These are phyloP conservation scores for Labia minor DNA, from an alignment of 2,888 invertebrate species.

Conservation along the genomic window DNA sequence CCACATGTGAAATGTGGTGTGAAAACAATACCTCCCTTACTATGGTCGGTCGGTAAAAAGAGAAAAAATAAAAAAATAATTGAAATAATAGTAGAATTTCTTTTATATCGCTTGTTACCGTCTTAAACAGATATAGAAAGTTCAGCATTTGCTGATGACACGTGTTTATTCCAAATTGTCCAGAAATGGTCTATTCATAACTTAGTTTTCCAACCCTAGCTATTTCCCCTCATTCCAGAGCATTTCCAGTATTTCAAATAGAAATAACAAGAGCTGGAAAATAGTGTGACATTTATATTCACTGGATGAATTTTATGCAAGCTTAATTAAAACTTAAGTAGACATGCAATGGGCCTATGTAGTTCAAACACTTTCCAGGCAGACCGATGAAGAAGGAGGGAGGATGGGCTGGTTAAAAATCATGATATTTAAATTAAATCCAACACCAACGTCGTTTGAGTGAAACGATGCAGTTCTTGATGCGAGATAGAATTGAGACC, in stretches of 20 bases:
- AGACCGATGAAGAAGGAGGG: neutral
- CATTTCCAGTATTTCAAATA: neutral
- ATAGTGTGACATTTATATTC: conserved; percentile 7
- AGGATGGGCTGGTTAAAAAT: neutral
- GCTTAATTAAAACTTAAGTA: neutral
- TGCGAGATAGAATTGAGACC: neutral
- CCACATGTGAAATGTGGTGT: no score
- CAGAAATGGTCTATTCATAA: neutral
- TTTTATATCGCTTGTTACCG: neutral
- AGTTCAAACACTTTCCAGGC: neutral
- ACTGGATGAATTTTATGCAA: neutral
- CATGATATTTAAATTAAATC: conserved; percentile 13
- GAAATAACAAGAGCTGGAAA: conserved; percentile 13
- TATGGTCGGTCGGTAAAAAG: no score
- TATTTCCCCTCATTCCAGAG: neutral
- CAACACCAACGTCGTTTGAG: conserved; percentile 7
- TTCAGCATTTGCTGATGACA: neutral
- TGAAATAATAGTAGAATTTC: neutral
- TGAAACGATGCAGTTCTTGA: conserved; percentile 6
- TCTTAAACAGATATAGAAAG: neutral
- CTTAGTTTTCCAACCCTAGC: neutral
- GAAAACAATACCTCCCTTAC: no score
- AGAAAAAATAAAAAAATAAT: no score
- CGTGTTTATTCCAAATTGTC: conserved; percentile 5
- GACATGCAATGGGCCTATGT: conserved; percentile 7